phyloP scores from a whole-genome alignment of 2,113 vertebrate genomes.

The Apus apus region DNA sequence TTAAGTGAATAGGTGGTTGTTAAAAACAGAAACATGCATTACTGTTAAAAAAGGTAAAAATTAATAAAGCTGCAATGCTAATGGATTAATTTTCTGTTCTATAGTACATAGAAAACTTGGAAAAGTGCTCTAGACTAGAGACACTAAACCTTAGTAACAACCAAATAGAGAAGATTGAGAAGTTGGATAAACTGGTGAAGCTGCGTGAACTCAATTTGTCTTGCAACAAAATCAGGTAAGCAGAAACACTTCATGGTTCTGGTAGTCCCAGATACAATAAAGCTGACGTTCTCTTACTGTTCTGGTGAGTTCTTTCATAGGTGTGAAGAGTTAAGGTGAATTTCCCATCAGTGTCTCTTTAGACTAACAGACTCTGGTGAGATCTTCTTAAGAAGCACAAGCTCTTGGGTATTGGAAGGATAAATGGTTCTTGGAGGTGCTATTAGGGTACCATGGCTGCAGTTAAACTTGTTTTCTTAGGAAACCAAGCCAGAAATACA shows the following conservation, averaged over 20 bases:
- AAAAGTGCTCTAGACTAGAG: conserved; percentile 82
- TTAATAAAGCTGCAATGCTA: neutral
- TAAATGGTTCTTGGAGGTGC: neutral
- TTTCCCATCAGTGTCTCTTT: neutral
- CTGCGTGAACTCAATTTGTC: conserved; percentile 85
- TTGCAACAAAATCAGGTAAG: conserved; percentile 84
- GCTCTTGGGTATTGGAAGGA: neutral
- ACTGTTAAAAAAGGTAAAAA: neutral
- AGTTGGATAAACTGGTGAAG: conserved; percentile 79
- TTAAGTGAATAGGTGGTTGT: neutral
- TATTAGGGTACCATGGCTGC: neutral
- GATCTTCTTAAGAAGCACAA: neutral
- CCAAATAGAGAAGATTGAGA: conserved; percentile 86
- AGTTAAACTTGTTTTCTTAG: neutral
- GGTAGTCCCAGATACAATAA: neutral
- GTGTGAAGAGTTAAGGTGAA: neutral
- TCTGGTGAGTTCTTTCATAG: neutral
- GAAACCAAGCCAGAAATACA: neutral
- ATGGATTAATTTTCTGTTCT: neutral
- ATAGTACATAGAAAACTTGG: conserved; percentile 89
- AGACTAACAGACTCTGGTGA: neutral
- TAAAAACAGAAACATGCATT: neutral
- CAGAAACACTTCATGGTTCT: neutral
- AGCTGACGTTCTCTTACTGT: neutral
- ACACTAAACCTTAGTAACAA: conserved; percentile 84